Evolutionary conservation across 1,140 invertebrate species (phyloP), one percentile per base, ranked within the genome.

Genomic region (Drosophila kikkawai): DNA sequence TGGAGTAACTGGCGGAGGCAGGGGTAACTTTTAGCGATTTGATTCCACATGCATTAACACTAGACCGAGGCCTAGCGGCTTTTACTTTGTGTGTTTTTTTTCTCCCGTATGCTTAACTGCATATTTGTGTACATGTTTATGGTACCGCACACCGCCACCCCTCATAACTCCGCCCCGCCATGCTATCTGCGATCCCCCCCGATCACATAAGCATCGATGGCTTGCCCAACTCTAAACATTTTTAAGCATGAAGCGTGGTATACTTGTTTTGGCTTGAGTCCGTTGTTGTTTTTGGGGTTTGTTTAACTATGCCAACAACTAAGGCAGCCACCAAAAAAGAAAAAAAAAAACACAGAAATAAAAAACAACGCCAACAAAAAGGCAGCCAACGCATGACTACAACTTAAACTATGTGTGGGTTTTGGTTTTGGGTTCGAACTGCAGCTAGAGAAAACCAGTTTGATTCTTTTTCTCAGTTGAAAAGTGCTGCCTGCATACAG

Each of bases 161-260:
- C 42, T 19, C 22, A n/a, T 19, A 53, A 36, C 19, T 29, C 12
- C 17, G 34, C 32, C n/a, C 61, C 5, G 11, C 41, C n/a, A 7
- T 36, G 3, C 29, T 48, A 68, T 45, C 65, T 29, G 36, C 45
- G 42, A 60, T 44, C 32, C 71, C 36, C 70, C 42, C 51, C 47
- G 79, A 83, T 83, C 82, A 80, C 73, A 79, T 86, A 87, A 83
- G 80, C 83, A 87, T 87, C 80, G 77, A 80, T 83, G 44, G 80
- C 84, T 88, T 90, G 85, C 80, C 84, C 75, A 90, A 88, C 68
- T 81, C 55, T 55, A 69, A 77, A 60, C 65, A 77, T 61, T 87
- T 87, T 83, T 64, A 80, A 84, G 80, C 84, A 87, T 87, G 85
- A 84, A 87, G 84, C 84, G 84, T 84, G 84, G 84, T 88, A 87